Percentiles rank a stretch among this genome's conserved stretches.
phyloP scores from a whole-genome alignment of 2,888 invertebrate species.

The Dromius quadrimaculatus region DNA sequence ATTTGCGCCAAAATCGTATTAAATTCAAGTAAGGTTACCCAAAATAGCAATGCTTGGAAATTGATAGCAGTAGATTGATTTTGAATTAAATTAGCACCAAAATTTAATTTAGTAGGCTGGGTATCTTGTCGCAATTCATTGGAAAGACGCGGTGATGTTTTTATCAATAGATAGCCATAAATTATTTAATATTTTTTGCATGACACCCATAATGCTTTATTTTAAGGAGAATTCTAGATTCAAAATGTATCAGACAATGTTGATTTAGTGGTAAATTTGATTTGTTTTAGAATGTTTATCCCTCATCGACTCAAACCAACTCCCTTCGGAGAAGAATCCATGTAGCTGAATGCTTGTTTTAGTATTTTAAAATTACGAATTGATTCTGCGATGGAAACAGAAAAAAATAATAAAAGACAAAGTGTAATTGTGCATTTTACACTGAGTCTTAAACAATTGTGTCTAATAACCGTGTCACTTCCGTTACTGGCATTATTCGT shows the following conservation, averaged over 20 bases:
- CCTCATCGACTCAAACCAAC: not conserved
- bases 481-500: slow-evolving; percentile 86
- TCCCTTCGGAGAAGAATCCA: slow-evolving; percentile 30
- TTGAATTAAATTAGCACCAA: slow-evolving; percentile 33
- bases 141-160: no score
- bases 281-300: not conserved
- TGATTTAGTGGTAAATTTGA: no score
- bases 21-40: slow-evolving; percentile 27
- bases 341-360: slow-evolving; percentile 31
- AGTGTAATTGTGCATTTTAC: slow-evolving; percentile 73
- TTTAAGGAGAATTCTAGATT: no score
- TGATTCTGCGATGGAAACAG: slow-evolving; percentile 50
- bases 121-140: no score
- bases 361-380: slow-evolving; percentile 27
- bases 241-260: no score
- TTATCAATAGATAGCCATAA: no score
- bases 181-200: no score
- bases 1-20: slow-evolving; percentile 4
- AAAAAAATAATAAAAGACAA: slow-evolving; percentile 43
- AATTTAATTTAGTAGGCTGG: no score
- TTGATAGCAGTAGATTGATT: no score
- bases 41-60: slow-evolving; percentile 12
- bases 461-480: slow-evolving; percentile 85
- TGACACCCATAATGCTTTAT: no score
- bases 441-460: slow-evolving; percentile 82